Evolutionary conservation across 2,797 vertebrate genomes (phyloP).

Genomic region (Megalops cyprinoides): DNA sequence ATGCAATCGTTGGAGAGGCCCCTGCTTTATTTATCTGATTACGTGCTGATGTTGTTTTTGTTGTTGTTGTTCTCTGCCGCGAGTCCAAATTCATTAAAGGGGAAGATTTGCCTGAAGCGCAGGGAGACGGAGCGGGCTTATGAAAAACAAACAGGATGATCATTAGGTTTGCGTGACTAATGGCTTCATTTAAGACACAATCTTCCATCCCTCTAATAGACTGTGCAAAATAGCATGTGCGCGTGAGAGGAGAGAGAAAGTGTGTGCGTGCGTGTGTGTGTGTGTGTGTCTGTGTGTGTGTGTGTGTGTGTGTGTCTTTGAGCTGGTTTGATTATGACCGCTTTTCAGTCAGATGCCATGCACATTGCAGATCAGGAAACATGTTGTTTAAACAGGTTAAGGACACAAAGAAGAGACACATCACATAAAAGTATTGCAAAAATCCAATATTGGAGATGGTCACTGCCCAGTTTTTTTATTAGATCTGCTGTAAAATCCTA

Average conservation of each 20-base stretch:
- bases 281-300: background rate
- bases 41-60: constrained; percentile 50
- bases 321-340: constrained; percentile 71
- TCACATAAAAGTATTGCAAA: constrained; percentile 63
- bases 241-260: constrained; percentile 49
- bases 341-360: constrained; percentile 70
- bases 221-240: constrained; percentile 50
- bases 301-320: constrained; percentile 34
- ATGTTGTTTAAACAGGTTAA: constrained; percentile 68
- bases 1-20: constrained; percentile 69
- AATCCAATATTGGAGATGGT: constrained; percentile 69
- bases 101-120: constrained; percentile 67
- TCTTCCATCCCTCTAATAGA: constrained; percentile 77
- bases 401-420: constrained; percentile 56
- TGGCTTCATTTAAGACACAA: constrained; percentile 78
- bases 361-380: constrained; percentile 73
- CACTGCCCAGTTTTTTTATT: constrained; percentile 60
- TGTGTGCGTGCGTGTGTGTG: no score
- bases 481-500: constrained; percentile 67
- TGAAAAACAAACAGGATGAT: constrained; percentile 74
- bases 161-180: constrained; percentile 81
- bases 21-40: constrained; percentile 69
- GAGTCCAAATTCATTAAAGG: constrained; percentile 68
- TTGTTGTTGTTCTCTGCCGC: constrained; percentile 61
- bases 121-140: constrained; percentile 71